Base-by-base conservation (phyloP, 2,113 vertebrate genomes). In the Harpagus bidentatus region DNA sequence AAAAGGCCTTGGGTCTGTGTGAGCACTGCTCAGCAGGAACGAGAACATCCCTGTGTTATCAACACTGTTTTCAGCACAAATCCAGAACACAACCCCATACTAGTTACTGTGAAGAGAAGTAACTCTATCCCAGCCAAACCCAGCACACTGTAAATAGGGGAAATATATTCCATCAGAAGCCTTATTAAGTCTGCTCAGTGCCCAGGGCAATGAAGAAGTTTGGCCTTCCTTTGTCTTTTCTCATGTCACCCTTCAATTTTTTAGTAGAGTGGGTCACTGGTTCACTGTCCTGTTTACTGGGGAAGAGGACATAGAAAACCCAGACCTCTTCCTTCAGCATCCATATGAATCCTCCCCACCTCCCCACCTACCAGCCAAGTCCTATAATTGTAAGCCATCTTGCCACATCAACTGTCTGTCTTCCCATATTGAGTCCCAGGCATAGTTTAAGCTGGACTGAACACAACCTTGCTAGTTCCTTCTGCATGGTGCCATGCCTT, bases 401-500 rank as follows among this genome's bases (percentile, higher is more conserved):
- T 83, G 26, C 7, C 26, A 38, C 16, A 50, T 40, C 21, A 65
- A 17, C 11, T 34, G 13, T 53, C 16, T 50, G 4, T n/a, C 32
- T 65, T 80, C 16, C 21, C 16, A 25, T 22, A 45, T 19, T 4
- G 70, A 26, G 8, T 81, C 22, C n/a, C 32, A 63, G 62, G 7
- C 28, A 87, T 1, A 67, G 7, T 47, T 43, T 86, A 38, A 76
- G 11, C 16, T 88, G 29, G n/a, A 36, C 8, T 56, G 43, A 78
- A 71, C 32, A 34, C 4, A 66, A 1, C 7, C 3, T 86, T 53
- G 4, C 3, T 45, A 38, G 3, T 11, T 53, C 28, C 25, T 70
- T 73, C 26, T 62, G 6, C 0, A 0, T 45, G 4, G 6, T 40
- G 9, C 9, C 17, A 10, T 55, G 50, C 4, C 11, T 90, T 88